Evolutionary conservation across 2,888 invertebrate genomes (phyloP), one percentile per base, ranked within the genome.

Genomic region (Linnaemya tessellans): DNA sequence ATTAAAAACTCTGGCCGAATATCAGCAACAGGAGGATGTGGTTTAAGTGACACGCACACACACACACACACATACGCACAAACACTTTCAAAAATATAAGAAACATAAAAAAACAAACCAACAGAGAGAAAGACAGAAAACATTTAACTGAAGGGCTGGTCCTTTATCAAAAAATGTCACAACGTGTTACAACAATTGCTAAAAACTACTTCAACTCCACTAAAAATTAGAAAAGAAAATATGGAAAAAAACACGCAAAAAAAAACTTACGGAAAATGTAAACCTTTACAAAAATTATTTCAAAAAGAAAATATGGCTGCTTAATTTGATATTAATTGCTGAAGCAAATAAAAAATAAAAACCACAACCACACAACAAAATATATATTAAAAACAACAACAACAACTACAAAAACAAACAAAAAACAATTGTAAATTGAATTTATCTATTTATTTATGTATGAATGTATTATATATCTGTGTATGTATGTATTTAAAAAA

Each of bases 1-100:
- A 73, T 88, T 91, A 79, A 91, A 91, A 87, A 90, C 90, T 56
- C 87, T 90, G 41, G 89, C 88, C 62, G 89, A 89, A 87, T 90
- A 90, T 88, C 90, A 90, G 79, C 89, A 87, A 70, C 87, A 88
- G 43, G 84, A 84, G 41, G 85, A 85, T 75, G 51, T 75, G 64
- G 51, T 73, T 80, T 78, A 82, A 41, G 18, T 58, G 58, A 46
- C 20, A 30, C 20, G 54, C 25, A 35, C 13, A 65, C 4, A 5
- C 30, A 30, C 2, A 30, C 30, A 30, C 30, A 30, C 30, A 2
- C 30, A 30, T n/a, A n/a, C n/a, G n/a, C n/a, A n/a, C n/a, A n/a
- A n/a, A n/a, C n/a, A n/a, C n/a, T n/a, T n/a, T n/a, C n/a, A n/a
- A n/a, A n/a, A n/a, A n/a, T n/a, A n/a, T n/a, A n/a, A n/a, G n/a